Conservation (phyloP, 2,888 invertebrate species). For the Mythimna lalbum region DNA sequence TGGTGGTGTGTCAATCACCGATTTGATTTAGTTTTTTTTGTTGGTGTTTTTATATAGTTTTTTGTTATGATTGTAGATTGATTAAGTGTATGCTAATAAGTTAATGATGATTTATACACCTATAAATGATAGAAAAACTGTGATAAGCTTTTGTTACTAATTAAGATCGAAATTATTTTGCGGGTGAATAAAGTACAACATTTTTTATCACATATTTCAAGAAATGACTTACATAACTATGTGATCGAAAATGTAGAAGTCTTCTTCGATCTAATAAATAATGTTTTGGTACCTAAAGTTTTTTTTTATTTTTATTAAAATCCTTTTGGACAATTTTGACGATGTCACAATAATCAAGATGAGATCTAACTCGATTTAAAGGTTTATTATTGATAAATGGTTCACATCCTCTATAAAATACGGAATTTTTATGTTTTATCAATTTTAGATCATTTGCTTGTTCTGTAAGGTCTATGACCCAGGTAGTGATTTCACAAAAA, state of each 20-base stretch:
- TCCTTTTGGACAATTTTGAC: slow-evolving; percentile 46
- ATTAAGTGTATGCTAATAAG: background rate
- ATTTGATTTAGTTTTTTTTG: background rate
- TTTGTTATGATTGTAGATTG: background rate
- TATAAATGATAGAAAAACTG: slow-evolving; percentile 31
- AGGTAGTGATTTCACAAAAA: slow-evolving; percentile 9
- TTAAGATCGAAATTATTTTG: slow-evolving; percentile 19
- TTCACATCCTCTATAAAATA: slow-evolving; percentile 68
- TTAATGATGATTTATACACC: slow-evolving; percentile 9
- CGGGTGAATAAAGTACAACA: slow-evolving; percentile 11
- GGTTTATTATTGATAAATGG: slow-evolving; percentile 54
- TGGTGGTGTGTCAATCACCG: background rate
- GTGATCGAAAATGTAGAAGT: slow-evolving; percentile 13
- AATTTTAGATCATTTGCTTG: slow-evolving; percentile 62
- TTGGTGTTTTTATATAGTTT: slow-evolving; percentile 2
- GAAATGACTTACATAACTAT: background rate
- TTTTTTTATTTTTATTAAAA: slow-evolving; percentile 47
- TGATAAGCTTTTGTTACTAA: slow-evolving; percentile 32
- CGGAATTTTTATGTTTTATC: slow-evolving; percentile 55
- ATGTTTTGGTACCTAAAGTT: slow-evolving; percentile 11
- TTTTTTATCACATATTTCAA: too few relatives aligned
- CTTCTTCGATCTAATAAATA: slow-evolving; percentile 38
- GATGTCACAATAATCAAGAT: slow-evolving; percentile 37
- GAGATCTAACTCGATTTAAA: slow-evolving; percentile 41
- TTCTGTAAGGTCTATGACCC: slow-evolving; percentile 58